phyloP scores from a whole-genome alignment of 2,113 vertebrate genomes.

The Takifugu flavidus region DNA sequence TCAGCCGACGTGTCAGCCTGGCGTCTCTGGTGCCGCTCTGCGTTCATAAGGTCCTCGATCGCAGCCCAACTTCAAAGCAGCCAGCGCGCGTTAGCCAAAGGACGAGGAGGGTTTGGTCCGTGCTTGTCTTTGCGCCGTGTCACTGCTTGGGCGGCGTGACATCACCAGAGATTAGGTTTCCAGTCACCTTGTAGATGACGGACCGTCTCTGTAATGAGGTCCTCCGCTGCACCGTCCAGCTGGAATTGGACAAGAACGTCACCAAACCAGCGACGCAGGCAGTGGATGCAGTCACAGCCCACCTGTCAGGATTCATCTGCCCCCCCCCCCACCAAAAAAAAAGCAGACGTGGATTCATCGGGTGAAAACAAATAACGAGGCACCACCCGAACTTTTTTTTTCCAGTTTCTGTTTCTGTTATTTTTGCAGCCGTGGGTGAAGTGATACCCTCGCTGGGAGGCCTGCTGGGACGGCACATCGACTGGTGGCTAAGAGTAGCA shows the following conservation, averaged over 20 bases:
- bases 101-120: conserved; percentile 13
- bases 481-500: conserved; percentile 12
- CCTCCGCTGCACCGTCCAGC: conserved; percentile 2
- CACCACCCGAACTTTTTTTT: conserved; percentile 26
- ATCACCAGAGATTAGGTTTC: conserved; percentile 27
- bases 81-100: conserved; percentile 28
- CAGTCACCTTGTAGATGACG: conserved; percentile 32
- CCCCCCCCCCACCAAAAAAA: conserved; percentile 3
- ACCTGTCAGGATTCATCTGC: conserved; percentile 35
- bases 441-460: conserved; percentile 53
- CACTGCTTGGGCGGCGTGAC: conserved; percentile 3
- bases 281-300: conserved; percentile 26
- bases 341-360: neutral
- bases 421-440: conserved; percentile 47
- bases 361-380: conserved; percentile 28
- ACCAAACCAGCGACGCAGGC: conserved; percentile 28
- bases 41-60: conserved; percentile 34
- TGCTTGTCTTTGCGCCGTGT: conserved; percentile 14
- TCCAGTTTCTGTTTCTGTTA: conserved; percentile 41
- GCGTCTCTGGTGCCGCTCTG: conserved; percentile 22
- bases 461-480: conserved; percentile 25
- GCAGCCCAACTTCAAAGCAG: conserved; percentile 24
- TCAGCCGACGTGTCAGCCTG: too few species aligned
- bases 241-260: conserved; percentile 25
- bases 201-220: conserved; percentile 46